A percentile compares a stretch with the other conserved stretches of the same genome.
Conservation (phyloP, 2,113 vertebrate species). For the Sinocyclocheilus anophthalmus region DNA sequence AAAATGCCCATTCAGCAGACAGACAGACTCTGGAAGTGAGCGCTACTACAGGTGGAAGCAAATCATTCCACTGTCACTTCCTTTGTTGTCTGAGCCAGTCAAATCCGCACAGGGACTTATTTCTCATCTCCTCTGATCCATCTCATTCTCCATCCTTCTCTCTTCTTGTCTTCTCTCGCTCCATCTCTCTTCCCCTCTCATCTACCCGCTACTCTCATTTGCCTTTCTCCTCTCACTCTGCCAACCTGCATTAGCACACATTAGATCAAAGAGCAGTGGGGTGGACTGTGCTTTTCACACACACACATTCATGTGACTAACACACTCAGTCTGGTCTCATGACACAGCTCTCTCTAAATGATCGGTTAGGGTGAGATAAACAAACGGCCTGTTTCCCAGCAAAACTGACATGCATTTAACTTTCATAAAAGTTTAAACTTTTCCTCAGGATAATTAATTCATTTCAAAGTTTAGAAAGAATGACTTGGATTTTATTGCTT, state of each 20-base stretch:
- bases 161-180: constrained; percentile 19
- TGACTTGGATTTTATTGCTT: not conserved
- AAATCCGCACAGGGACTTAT: constrained; percentile 16
- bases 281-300: constrained; percentile 44
- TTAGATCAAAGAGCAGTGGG: constrained; percentile 49
- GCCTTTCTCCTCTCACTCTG: constrained; percentile 34
- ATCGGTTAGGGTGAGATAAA: not conserved
- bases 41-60: constrained; percentile 25
- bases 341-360: constrained; percentile 11
- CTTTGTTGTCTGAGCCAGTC: constrained; percentile 2
- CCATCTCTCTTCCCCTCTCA: constrained; percentile 20
- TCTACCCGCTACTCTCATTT: constrained; percentile 17
- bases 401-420: not conserved
- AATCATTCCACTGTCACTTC: constrained; percentile 21
- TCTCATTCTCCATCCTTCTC: constrained; percentile 30
- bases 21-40: constrained; percentile 11
- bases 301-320: constrained; percentile 24
- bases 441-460: not conserved
- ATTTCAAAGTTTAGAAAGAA: not conserved
- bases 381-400: not conserved
- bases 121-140: constrained; percentile 5
- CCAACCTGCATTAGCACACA: constrained; percentile 44
- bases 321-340: constrained; percentile 20
- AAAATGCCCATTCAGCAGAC: constrained; percentile 12
- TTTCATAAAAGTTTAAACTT: not conserved